These are phyloP conservation scores for Heliocidaris erythrogramma DNA, from an alignment of 35 echinoderm and acorn worm genomes.

Conservation along the genomic window DNA sequence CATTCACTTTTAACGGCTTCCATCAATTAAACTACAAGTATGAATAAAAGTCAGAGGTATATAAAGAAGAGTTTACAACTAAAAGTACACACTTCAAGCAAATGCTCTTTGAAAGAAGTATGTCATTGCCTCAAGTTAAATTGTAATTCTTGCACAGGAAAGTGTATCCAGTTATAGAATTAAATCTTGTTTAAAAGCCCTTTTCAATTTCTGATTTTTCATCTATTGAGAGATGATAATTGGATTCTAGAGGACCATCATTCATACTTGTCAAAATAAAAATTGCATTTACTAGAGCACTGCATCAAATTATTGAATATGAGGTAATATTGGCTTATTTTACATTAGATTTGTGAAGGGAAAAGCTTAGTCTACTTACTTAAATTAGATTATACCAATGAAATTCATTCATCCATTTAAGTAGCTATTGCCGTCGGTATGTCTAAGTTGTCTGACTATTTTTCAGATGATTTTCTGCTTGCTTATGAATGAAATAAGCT, in stretches of 20 bases:
- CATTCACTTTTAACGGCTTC: neutral
- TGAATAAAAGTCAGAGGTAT: neutral
- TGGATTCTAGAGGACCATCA: neutral
- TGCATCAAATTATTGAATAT: neutral
- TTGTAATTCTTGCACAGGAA: neutral
- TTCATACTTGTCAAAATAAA: neutral
- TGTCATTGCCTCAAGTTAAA: neutral
- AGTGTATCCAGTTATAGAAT: neutral
- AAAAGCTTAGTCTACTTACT: neutral
- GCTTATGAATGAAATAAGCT: neutral
- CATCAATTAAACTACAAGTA: constrained; percentile 18
- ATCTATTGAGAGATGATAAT: neutral
- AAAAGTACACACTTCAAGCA: neutral
- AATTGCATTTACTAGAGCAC: neutral
- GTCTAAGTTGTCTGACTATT: neutral
- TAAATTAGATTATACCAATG: neutral
- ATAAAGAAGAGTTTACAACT: neutral
- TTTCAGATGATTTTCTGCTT: constrained; percentile 4
- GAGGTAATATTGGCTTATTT: neutral
- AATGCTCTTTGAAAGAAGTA: neutral
- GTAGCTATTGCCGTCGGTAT: neutral
- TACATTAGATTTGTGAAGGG: neutral
- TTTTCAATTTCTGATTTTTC: neutral
- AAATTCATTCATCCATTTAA: constrained; percentile 12
- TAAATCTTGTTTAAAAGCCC: neutral